Percentiles rank a stretch among this genome's conserved stretches.
These are phyloP conservation scores for Cancer borealis DNA, from an alignment of 2,888 invertebrate genomes.

Conservation along the genomic window DNA sequence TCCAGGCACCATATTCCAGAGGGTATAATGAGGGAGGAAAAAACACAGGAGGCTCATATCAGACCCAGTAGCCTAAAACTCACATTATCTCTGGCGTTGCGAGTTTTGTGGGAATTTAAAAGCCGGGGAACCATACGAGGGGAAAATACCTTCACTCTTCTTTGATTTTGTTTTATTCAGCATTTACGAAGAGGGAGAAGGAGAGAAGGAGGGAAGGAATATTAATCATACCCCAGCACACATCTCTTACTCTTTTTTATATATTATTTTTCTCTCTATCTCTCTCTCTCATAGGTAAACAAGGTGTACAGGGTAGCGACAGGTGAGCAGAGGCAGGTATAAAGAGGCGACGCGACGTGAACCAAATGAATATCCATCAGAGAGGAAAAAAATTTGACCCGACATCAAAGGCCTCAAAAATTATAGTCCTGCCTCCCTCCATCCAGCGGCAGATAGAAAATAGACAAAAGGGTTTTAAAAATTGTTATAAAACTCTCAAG, in stretches of 20 bases:
- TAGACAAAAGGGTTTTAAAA: neutral
- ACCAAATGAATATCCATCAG: neutral
- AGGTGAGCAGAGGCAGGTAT: neutral
- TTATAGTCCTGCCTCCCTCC: neutral
- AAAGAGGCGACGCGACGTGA: constrained; percentile 17
- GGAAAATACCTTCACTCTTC: neutral
- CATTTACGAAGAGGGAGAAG: neutral
- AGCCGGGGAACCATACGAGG: neutral
- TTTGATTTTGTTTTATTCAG: constrained; percentile 16
- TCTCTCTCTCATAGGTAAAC: constrained; percentile 2
- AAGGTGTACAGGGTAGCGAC: neutral
- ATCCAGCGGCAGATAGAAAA: neutral
- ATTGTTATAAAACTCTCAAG: neutral
- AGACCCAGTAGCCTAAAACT: neutral
- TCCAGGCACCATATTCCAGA: neutral
- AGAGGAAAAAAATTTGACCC: neutral
- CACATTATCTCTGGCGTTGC: constrained; percentile 26
- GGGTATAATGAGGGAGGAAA: constrained; percentile 4
- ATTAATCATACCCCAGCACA: neutral
- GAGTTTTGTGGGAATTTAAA: constrained; percentile 15
- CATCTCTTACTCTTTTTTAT: neutral
- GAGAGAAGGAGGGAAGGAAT: neutral
- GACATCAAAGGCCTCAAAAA: neutral
- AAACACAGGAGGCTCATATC: neutral
- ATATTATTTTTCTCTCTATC: constrained; percentile 17